These are phyloP conservation scores for Anthopleura xanthogrammica DNA, from an alignment of 92 coral and sea anemone genomes.

Conservation along the genomic window DNA sequence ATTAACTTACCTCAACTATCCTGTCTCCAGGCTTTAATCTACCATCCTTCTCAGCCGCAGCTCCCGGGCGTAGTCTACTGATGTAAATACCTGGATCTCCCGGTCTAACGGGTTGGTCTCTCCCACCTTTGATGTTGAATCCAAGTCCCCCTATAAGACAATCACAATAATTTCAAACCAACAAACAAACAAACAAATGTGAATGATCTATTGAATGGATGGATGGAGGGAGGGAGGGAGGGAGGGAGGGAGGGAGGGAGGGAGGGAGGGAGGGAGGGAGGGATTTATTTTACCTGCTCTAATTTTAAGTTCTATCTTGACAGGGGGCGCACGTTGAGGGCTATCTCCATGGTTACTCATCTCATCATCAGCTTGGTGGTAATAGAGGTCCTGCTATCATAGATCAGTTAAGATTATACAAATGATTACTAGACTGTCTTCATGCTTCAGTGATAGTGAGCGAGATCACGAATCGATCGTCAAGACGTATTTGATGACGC, in stretches of 20 bases:
- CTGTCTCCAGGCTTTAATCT: constrained; percentile 88
- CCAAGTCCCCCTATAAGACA: constrained; percentile 72
- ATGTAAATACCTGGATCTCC: constrained; percentile 88
- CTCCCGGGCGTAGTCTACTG: constrained; percentile 85
- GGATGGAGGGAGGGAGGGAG: too few species aligned
- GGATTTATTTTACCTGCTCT: constrained; percentile 15
- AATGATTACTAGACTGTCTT: too few species aligned
- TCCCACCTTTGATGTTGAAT: constrained; percentile 91
- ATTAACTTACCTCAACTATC: constrained; percentile 73
- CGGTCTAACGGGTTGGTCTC: constrained; percentile 71
- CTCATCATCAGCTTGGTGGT: constrained; percentile 30
- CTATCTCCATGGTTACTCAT: constrained; percentile 34
- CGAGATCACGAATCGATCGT: too few species aligned
- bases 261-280: neutral
- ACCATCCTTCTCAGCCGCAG: constrained; percentile 89
- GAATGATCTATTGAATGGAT: neutral
- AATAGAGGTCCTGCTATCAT: constrained; percentile 18
- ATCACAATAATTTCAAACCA: neutral
- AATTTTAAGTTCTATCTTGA: constrained; percentile 19
- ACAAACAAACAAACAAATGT: neutral
- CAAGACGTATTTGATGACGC: too few species aligned
- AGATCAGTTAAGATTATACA: neutral
- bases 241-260: too few species aligned
- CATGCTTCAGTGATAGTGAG: too few species aligned
- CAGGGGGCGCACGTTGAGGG: constrained; percentile 10